Conservation (phyloP, 2,797 vertebrate genomes). For the Anas bahamensis region DNA sequence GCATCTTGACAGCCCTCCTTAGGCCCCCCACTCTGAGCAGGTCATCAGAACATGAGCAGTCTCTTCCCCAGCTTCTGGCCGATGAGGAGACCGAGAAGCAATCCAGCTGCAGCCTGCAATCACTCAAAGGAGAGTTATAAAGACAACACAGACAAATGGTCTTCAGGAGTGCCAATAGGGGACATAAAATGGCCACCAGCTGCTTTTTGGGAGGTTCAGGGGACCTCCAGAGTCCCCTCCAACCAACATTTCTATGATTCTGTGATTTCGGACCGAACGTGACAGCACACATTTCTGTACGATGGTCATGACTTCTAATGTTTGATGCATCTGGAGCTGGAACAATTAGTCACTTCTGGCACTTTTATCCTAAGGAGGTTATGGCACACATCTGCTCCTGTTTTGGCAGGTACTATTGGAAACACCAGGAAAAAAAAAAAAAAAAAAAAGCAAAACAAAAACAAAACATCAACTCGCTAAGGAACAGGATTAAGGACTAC, state of each 20-base stretch:
- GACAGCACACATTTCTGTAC: background rate
- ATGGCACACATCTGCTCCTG: background rate
- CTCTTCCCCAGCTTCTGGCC: background rate
- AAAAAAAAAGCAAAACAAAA: no score
- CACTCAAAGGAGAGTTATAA: background rate
- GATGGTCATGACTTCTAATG: background rate
- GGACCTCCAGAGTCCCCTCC: background rate
- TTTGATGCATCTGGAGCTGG: background rate
- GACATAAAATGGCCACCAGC: background rate
- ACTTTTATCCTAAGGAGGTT: background rate
- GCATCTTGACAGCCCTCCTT: background rate
- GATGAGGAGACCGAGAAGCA: background rate
- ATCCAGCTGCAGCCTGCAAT: background rate
- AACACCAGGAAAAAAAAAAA: background rate
- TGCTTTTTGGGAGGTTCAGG: background rate
- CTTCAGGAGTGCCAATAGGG: background rate
- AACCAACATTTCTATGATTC: background rate
- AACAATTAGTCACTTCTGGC: background rate
- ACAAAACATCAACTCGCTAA: background rate
- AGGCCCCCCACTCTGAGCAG: background rate
- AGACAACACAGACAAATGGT: accelerated
- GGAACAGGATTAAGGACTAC: background rate
- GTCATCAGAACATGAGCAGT: background rate
- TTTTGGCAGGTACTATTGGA: background rate
- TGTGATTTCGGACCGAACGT: background rate